A percentile compares a stretch with the other conserved stretches of the same genome.
These are phyloP conservation scores for Ispidina picta DNA, from an alignment of 2,797 vertebrate species.

Conservation along the genomic window DNA sequence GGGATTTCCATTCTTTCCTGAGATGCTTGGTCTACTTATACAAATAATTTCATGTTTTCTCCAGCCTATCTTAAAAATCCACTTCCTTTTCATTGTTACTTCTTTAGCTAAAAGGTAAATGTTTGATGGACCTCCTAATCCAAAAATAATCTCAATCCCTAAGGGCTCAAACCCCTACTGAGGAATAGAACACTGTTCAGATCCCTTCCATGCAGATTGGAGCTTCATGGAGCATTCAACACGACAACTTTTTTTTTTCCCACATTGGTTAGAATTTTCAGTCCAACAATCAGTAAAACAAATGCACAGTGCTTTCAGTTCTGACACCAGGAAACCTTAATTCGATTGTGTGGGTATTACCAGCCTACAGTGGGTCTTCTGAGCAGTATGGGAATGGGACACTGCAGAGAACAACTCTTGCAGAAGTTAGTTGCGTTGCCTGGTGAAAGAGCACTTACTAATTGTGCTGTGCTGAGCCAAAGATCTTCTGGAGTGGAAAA, in stretches of 20 bases:
- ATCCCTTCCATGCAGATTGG: not conserved
- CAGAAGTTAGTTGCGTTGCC: not conserved
- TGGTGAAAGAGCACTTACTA: not conserved
- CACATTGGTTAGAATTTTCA: not conserved
- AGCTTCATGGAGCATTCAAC: not conserved
- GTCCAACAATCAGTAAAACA: not conserved
- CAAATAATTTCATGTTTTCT: not conserved
- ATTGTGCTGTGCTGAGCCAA: not conserved
- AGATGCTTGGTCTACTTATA: not conserved
- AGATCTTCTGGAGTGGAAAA: not conserved
- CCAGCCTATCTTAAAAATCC: not conserved
- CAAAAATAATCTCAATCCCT: not conserved
- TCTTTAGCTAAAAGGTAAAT: not conserved
- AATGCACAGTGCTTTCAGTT: not conserved
- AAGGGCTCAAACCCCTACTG: not conserved
- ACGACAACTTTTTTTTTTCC: not conserved
- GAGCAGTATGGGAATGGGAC: not conserved
- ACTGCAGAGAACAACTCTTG: not conserved
- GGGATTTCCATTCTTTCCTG: not conserved
- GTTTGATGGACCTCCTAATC: not conserved
- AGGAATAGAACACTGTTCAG: not conserved
- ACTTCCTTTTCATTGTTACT: not conserved
- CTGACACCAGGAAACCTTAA: not conserved
- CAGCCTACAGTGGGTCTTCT: not conserved
- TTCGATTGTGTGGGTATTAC: not conserved